These are phyloP conservation scores for Acanthaster planci DNA, from an alignment of 35 echinoderm and acorn worm genomes.

Conservation along the genomic window DNA sequence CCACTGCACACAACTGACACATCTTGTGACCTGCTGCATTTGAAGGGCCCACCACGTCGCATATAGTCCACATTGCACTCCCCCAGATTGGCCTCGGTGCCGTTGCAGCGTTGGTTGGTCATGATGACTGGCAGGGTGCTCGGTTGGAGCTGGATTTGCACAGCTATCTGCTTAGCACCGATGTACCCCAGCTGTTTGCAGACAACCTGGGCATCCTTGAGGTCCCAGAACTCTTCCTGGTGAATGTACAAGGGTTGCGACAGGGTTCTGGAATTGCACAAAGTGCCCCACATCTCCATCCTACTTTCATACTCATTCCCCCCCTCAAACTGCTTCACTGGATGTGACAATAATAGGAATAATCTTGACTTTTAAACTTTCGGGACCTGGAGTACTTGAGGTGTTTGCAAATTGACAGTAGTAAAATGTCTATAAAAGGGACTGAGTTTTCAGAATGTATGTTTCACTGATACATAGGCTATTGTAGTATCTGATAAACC, in stretches of 20 bases:
- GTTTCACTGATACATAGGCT: no score
- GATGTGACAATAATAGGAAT: neutral
- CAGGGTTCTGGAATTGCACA: neutral
- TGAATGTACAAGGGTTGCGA: no score
- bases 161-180: neutral
- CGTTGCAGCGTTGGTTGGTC: neutral
- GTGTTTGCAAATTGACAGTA: no score
- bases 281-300: conserved; percentile 1
- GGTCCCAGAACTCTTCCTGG: neutral
- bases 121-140: neutral
- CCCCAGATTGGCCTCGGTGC: neutral
- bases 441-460: no score
- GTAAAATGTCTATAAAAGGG: no score
- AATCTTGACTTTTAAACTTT: no score
- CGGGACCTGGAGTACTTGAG: no score
- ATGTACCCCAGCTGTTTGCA: neutral
- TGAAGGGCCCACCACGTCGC: no score
- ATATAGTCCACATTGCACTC: neutral
- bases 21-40: no score
- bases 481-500: no score
- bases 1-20: no score
- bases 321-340: neutral
- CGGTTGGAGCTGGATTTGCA: neutral
- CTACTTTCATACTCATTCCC: neutral
- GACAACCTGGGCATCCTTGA: conserved; percentile 1